phyloP scores from a whole-genome alignment of 2,113 vertebrate genomes.

The Melanerpes aurifrons region DNA sequence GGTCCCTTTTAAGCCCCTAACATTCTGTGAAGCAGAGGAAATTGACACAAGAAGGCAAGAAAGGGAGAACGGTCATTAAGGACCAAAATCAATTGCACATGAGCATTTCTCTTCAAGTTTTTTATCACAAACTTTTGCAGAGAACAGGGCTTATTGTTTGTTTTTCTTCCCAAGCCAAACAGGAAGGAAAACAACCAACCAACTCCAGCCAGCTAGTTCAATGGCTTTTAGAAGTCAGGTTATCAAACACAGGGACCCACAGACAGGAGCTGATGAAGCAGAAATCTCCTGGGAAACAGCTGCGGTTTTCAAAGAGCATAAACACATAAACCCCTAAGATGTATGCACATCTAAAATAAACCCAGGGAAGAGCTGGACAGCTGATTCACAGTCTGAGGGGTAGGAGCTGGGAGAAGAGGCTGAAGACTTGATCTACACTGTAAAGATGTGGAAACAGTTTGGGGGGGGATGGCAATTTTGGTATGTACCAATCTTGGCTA shows the following conservation, averaged over 20 bases:
- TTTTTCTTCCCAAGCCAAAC: background rate
- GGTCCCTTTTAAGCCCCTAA: no score
- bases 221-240: constrained; percentile 20
- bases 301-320: constrained; percentile 43
- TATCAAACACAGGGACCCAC: constrained; percentile 15
- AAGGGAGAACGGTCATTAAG: background rate
- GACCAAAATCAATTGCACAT: constrained; percentile 9
- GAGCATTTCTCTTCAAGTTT: constrained; percentile 1
- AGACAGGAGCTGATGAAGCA: constrained; percentile 58
- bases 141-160: background rate
- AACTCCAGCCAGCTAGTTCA: constrained; percentile 11
- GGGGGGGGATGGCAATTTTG: background rate
- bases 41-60: background rate
- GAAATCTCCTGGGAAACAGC: constrained; percentile 32
- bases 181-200: constrained; percentile 59
- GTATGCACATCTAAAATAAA: background rate
- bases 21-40: no score
- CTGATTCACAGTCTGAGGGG: background rate
- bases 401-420: background rate
- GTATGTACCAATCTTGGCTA: background rate
- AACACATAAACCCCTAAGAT: constrained; percentile 10
- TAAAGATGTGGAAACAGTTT: background rate
- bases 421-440: background rate
- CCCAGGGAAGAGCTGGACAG: background rate
- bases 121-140: background rate